Evolutionary conservation across 2,888 invertebrate species (phyloP).

Genomic region (Incurvaria masculella): DNA sequence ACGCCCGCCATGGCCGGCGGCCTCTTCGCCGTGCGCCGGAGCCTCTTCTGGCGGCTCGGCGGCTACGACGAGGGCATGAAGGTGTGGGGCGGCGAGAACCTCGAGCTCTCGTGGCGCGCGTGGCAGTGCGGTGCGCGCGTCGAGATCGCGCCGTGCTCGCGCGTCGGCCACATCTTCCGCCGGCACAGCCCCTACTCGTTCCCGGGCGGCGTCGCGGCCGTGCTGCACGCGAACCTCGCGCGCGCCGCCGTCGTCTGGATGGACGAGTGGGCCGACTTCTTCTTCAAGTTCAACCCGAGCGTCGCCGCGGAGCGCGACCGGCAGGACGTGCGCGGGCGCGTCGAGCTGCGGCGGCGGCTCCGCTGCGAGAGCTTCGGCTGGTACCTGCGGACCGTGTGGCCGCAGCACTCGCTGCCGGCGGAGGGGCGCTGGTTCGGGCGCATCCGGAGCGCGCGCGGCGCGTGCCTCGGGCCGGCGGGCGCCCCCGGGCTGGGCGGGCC

Average conservation of each 20-base stretch:
- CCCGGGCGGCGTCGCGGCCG: conserved; percentile 84
- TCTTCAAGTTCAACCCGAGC: conserved; percentile 79
- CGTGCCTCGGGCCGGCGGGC: conserved; percentile 37
- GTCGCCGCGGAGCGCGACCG: conserved; percentile 56
- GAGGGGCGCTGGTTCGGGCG: conserved; percentile 86
- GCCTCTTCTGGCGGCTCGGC: conserved; percentile 85
- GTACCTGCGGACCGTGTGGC: conserved; percentile 95
- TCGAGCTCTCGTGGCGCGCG: conserved; percentile 94
- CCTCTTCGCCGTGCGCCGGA: conserved; percentile 82
- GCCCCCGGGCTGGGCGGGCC: conserved; percentile 69
- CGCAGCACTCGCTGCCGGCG: conserved; percentile 92
- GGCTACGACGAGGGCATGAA: conserved; percentile 69
- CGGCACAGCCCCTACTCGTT: conserved; percentile 94
- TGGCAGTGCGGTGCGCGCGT: conserved; percentile 95
- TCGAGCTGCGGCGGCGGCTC: conserved; percentile 66
- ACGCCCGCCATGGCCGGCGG: conserved; percentile 96
- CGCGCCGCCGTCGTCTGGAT: conserved; percentile 96
- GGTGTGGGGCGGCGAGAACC: conserved; percentile 98
- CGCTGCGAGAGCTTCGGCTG: conserved; percentile 87
- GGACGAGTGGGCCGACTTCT: conserved; percentile 95
- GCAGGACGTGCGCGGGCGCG: conserved; percentile 61
- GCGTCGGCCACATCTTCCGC: conserved; percentile 91
- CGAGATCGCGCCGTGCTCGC: conserved; percentile 89
- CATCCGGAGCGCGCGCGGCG: conserved; percentile 56
- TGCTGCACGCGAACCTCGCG: conserved; percentile 88